phyloP scores from a whole-genome alignment of 2,797 vertebrate species.

The Kryptolebias ocellatus region DNA sequence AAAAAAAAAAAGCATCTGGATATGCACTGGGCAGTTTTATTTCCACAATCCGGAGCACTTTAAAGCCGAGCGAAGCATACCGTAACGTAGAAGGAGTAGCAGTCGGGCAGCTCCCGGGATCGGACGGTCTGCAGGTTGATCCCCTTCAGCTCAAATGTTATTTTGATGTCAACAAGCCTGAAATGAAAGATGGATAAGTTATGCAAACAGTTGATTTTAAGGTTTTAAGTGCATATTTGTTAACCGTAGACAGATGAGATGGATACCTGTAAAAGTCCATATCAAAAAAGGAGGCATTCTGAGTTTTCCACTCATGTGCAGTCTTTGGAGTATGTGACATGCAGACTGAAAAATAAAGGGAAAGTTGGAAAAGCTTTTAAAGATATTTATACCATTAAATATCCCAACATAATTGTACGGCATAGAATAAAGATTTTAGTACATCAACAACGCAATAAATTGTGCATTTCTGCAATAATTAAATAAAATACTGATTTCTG shows the following conservation, averaged over 20 bases:
- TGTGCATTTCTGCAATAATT: no score
- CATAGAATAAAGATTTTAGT: no score
- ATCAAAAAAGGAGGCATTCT: slow-evolving; percentile 79
- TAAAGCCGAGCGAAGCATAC: slow-evolving; percentile 63
- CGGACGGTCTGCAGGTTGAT: slow-evolving; percentile 93
- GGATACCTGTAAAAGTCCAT: slow-evolving; percentile 81
- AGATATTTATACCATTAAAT: no score
- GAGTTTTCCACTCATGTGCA: slow-evolving; percentile 55
- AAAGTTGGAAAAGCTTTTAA: background rate
- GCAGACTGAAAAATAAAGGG: slow-evolving; percentile 63
- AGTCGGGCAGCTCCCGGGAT: slow-evolving; percentile 90
- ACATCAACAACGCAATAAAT: no score
- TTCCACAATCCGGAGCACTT: background rate
- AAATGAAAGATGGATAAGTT: slow-evolving; percentile 1
- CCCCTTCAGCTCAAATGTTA: slow-evolving; percentile 90
- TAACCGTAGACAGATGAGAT: background rate
- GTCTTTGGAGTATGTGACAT: slow-evolving; percentile 66
- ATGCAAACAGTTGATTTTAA: background rate
- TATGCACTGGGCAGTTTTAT: background rate
- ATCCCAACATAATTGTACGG: no score
- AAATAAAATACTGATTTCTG: background rate
- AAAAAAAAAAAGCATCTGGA: background rate
- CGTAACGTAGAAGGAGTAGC: slow-evolving; percentile 89
- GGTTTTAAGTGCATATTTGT: background rate
- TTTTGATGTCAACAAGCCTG: slow-evolving; percentile 89